Conservation (phyloP, 2,797 vertebrate species). For the Rhodeus uyekii region DNA sequence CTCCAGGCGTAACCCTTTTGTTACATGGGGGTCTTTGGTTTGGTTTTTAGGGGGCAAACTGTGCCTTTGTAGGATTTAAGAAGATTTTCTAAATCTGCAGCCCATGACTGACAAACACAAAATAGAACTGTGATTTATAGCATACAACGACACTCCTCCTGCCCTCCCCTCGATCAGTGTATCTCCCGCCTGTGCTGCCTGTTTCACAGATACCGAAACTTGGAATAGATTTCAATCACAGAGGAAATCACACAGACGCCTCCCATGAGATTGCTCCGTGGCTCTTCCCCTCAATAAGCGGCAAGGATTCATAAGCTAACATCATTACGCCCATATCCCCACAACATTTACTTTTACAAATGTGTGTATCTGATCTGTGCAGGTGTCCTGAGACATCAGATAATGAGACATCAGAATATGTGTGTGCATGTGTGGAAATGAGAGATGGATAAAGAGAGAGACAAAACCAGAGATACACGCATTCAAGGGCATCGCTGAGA, state of each 20-base stretch:
- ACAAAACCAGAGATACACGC: background rate
- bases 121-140: conserved; percentile 56
- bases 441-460: conserved; percentile 2
- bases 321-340: conserved; percentile 58
- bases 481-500: conserved; percentile 6
- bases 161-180: conserved; percentile 42
- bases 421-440: background rate
- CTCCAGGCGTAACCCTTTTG: background rate
- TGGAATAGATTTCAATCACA: conserved; percentile 67
- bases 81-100: conserved; percentile 68
- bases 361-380: conserved; percentile 14
- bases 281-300: conserved; percentile 42
- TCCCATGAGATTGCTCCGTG: conserved; percentile 15
- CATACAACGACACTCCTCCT: conserved; percentile 35
- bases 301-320: conserved; percentile 50
- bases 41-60: conserved; percentile 36
- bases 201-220: conserved; percentile 18
- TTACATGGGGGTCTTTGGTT: conserved; percentile 49
- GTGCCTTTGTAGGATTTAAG: conserved; percentile 57
- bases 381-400: background rate
- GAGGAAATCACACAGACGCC: conserved; percentile 45
- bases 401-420: background rate
- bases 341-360: conserved; percentile 59
- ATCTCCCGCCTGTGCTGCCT: conserved; percentile 33
- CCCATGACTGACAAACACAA: conserved; percentile 63